Percentiles rank a stretch among this genome's conserved stretches.
These are phyloP conservation scores for Pseudorectes ferrugineus DNA, from an alignment of 2,113 vertebrate species.

Conservation along the genomic window DNA sequence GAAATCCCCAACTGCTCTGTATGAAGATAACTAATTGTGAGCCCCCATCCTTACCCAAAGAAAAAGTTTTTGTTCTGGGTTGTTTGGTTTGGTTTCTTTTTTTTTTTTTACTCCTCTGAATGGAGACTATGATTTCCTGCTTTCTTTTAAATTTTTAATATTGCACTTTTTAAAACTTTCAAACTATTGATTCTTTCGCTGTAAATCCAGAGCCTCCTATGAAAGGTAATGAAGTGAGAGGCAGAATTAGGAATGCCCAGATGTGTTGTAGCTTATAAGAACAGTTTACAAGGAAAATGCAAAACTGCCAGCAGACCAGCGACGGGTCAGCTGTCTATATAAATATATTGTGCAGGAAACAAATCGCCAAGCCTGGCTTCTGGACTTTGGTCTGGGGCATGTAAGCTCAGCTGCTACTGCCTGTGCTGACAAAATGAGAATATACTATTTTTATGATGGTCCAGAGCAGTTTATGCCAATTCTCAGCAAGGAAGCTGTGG, in stretches of 20 bases:
- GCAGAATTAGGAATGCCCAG: slow-evolving; percentile 64
- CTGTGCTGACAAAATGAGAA: slow-evolving; percentile 4
- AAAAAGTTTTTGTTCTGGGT: slow-evolving; percentile 17
- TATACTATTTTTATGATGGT: background rate
- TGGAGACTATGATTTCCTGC: slow-evolving; percentile 49
- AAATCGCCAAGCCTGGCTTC: background rate
- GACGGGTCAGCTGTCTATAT: slow-evolving; percentile 20
- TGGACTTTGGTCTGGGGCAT: background rate
- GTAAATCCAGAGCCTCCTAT: slow-evolving; percentile 50
- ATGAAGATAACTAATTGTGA: slow-evolving; percentile 29
- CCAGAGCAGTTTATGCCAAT: background rate
- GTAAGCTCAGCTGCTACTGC: background rate
- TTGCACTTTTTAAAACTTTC: slow-evolving; percentile 56
- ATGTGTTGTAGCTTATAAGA: slow-evolving; percentile 49
- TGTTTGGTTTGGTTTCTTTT: background rate
- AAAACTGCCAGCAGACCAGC: slow-evolving; percentile 48
- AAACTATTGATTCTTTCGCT: slow-evolving; percentile 48
- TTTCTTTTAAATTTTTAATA: slow-evolving; percentile 60
- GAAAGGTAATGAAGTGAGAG: slow-evolving; percentile 67
- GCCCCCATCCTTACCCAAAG: background rate
- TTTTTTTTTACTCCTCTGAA: background rate
- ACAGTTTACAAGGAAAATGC: slow-evolving; percentile 52
- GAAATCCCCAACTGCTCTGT: background rate
- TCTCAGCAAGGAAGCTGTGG: background rate
- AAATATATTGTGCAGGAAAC: slow-evolving; percentile 45